Base-by-base conservation (phyloP, 2,797 vertebrate genomes). In the Acipenser transmontanus region DNA sequence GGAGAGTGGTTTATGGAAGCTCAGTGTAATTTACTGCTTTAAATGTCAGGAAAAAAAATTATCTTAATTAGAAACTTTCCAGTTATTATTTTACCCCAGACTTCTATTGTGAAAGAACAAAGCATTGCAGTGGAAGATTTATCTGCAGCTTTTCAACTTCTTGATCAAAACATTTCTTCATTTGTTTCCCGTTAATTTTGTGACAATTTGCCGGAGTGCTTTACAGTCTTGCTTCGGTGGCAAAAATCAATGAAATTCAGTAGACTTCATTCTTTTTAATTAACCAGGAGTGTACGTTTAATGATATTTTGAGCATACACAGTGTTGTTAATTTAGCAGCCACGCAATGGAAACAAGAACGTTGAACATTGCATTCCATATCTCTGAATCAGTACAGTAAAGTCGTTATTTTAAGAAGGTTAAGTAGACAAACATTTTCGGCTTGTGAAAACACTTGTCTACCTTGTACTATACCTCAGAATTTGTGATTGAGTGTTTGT, bases 201-300 rank as follows among this genome's bases (percentile, higher is more conserved):
- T 71, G 66, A 10, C 66, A 34, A 34, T 34, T 34, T 34, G 34
- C 4, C 34, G 4, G 34, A 34, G 4, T 34, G 81, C 80, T 73
- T 72, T 78, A 60, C 60, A 59, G 14, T 50, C 54, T 13, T 57
- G 11, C 13, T 73, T 72, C 73, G 76, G 73, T 81, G 82, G 83
- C 82, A 79, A 34, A 77, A 77, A 82, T 72, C 73, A 74, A 81
- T 80, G 79, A 80, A 69, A 80, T 62, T 75, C 61, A 2, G 68
- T 78, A 74, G 67, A 75, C 78, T 85, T 87, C 78, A 70, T 69
- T 86, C 80, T 81, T 81, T 76, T 70, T 72, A 72, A 78, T 71
- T 85, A 81, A 74, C 77, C 50, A 61, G 60, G 65, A 34, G 64
- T 69, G 68, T 54, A 50, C 12, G 12, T 57, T 57, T 57, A 57